Conservation (phyloP, 2,113 vertebrate genomes). For the Ahaetulla prasina region DNA sequence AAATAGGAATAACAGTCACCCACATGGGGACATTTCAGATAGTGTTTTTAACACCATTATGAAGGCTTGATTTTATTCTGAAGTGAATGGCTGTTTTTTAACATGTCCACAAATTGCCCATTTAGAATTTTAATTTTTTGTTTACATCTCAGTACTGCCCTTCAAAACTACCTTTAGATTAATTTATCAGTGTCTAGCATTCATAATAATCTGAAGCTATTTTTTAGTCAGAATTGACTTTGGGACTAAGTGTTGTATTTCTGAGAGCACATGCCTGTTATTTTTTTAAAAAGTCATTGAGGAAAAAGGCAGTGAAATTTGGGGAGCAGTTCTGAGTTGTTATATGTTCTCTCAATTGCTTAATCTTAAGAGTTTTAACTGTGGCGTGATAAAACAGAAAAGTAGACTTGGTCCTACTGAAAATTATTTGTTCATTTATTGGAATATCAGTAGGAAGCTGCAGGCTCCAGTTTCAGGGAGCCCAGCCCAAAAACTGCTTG, state of each 20-base stretch:
- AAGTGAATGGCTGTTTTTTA: neutral
- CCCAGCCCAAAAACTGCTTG: neutral
- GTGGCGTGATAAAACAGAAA: neutral
- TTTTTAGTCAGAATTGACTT: neutral
- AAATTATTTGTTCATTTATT: neutral
- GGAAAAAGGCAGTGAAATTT: neutral
- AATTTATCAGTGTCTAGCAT: neutral
- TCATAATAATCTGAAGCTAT: rapidly evolving
- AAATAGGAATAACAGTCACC: rapidly evolving
- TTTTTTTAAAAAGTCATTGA: neutral
- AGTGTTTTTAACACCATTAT: rapidly evolving
- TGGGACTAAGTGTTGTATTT: neutral
- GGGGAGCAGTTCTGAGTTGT: neutral
- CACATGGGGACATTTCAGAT: rapidly evolving
- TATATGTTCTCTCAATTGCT: neutral
- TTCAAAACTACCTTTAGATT: neutral
- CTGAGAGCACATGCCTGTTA: neutral
- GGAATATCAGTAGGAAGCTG: neutral
- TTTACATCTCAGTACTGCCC: neutral
- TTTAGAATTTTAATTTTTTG: neutral
- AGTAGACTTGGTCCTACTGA: neutral
- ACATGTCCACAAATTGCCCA: neutral
- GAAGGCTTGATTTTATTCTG: neutral
- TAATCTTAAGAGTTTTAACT: neutral
- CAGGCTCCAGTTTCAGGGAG: rapidly evolving